A percentile compares a stretch with the other conserved stretches of the same genome.
Evolutionary conservation across 2,113 vertebrate genomes (phyloP).

Genomic region (Myiozetetes cayanensis): DNA sequence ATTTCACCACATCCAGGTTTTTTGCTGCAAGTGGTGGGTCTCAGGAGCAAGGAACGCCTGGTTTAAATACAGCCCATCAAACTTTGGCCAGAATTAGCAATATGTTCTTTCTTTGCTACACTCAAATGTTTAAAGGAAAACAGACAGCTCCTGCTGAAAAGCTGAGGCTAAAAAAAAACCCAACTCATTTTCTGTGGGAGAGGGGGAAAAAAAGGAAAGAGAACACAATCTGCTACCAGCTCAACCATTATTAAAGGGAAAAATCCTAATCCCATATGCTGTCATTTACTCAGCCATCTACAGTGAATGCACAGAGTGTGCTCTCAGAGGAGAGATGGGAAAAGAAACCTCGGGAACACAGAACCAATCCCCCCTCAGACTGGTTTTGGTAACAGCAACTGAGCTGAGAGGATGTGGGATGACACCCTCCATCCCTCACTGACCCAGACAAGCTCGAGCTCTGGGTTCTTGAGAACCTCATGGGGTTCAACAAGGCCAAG

Average conservation of each 20-base stretch:
- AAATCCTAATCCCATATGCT: neutral
- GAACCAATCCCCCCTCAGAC: neutral
- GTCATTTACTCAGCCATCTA: neutral
- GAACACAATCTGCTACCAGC: neutral
- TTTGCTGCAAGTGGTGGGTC: neutral
- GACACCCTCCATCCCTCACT: neutral
- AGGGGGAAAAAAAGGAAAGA: neutral
- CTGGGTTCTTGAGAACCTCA: neutral
- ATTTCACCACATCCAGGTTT: neutral
- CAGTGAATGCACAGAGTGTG: no score
- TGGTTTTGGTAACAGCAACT: neutral
- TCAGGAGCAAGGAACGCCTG: neutral
- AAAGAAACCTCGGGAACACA: neutral
- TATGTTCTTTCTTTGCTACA: neutral
- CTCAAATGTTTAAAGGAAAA: neutral
- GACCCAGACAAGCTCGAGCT: neutral
- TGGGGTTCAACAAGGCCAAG: neutral
- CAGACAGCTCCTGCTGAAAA: constrained; percentile 1
- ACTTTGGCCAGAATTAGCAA: constrained; percentile 12
- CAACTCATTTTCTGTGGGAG: neutral
- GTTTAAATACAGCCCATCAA: neutral
- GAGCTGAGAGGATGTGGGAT: neutral
- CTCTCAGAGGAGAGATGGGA: neutral
- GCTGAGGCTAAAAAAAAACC: neutral
- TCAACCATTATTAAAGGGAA: neutral